phyloP scores from a whole-genome alignment of 2,888 invertebrate genomes.

The Clitarchus hookeri region DNA sequence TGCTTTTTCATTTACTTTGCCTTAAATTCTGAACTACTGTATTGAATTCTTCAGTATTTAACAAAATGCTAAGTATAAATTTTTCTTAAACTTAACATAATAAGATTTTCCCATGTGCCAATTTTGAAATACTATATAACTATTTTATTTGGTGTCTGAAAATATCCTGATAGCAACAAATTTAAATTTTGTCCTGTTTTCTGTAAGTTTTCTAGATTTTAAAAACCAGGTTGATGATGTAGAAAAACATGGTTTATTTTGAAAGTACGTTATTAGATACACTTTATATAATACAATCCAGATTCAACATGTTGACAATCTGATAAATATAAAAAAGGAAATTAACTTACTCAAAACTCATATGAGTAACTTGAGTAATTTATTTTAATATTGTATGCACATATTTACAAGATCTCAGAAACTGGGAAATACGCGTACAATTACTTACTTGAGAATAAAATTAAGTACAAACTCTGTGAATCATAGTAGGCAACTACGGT shows the following conservation, averaged over 20 bases:
- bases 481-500: conserved; percentile 14
- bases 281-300: neutral
- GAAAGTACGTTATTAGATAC: conserved; percentile 2
- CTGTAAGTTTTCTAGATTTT: neutral
- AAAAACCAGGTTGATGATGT: neutral
- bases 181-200: neutral
- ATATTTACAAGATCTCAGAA: conserved; percentile 9
- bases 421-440: conserved; percentile 10
- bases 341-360: neutral
- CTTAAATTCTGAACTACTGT: too few relatives aligned
- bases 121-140: too few relatives aligned
- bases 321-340: conserved; percentile 14
- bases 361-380: neutral
- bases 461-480: conserved; percentile 8
- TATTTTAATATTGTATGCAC: conserved; percentile 1
- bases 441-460: conserved; percentile 2
- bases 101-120: too few relatives aligned
- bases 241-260: conserved; percentile 14
- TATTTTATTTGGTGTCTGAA: too few relatives aligned
- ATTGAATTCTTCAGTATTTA: too few relatives aligned
- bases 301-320: neutral
- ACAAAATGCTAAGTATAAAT: too few relatives aligned
- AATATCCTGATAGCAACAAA: neutral
- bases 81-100: too few relatives aligned
- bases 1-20: too few relatives aligned